Base-by-base conservation (phyloP, 2,113 vertebrate species). In the Arothron firmamentum region DNA sequence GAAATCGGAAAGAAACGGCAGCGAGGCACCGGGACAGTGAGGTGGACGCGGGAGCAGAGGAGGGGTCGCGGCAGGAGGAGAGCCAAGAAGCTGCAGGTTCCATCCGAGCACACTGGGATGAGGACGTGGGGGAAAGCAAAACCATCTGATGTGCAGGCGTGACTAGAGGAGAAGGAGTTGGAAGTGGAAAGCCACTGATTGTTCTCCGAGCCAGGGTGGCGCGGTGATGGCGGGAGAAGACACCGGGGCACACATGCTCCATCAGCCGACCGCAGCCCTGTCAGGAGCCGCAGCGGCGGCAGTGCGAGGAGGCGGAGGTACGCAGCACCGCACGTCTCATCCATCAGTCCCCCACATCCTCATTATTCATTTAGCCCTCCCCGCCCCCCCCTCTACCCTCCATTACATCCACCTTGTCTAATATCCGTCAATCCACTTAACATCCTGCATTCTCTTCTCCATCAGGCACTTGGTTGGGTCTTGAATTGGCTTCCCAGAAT, bases 301-400 rank as follows among this genome's bases (percentile, higher is more conserved):
- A 67, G 62, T 57, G 79, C 52, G 73, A 71, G 58, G 59, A 78
- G 68, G 77, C 74, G 70, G 75, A 87, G 87, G 88, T 88, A 90
- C 41, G 88, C 84, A 56, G 55, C 70, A 13, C 62, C 46, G 65
- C 74, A 80, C 70, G 59, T 85, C 72, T 83, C 77, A 72, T 69
- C 67, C 77, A 72, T 69, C 67, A 59, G 70, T 63, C 57, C 73
- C 54, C 70, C 56, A 70, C 76, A 73, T 77, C 46, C 78, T 80
- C 81, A 79, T 85, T 79, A 75, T 84, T 85, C 75, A 83, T 84
- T 84, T 82, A 81, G 65, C 76, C 72, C 65, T 82, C 75, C 64
- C 74, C 80, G 64, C 81, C 78, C 74, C 78, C 74, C 68, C 48
- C 56, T 66, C 51, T 70, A 52, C 69, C 64, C 66, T 67, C 70